These are phyloP conservation scores for Caenorhabditis parvicauda DNA, from an alignment of 2,888 invertebrate genomes.

Conservation along the genomic window DNA sequence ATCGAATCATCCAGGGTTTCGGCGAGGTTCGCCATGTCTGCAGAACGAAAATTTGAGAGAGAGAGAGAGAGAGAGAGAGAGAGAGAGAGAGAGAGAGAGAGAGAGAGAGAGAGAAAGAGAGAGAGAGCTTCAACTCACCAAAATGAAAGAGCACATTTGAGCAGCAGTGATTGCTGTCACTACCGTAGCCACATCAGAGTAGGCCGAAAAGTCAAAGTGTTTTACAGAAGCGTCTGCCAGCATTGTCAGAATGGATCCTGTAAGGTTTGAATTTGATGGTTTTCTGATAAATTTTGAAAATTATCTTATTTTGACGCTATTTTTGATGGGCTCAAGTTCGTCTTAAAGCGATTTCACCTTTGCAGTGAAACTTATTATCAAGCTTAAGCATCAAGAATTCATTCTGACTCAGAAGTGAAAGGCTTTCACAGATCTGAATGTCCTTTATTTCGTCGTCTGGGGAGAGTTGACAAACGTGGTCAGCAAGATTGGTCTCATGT, in stretches of 20 bases:
- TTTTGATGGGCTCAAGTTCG: no score
- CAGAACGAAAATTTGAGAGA: not conserved
- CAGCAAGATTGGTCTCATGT: no score
- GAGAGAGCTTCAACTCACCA: no score
- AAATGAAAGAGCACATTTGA: constrained; percentile 27
- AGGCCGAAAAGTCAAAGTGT: constrained; percentile 27
- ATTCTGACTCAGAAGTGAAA: no score
- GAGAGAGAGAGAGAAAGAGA: no score
- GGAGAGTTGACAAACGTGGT: no score
- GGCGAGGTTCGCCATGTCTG: constrained; percentile 11
- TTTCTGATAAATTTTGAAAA: not conserved
- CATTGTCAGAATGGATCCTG: constrained; percentile 16
- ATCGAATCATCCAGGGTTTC: constrained; percentile 31
- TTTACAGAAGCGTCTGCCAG: constrained; percentile 9
- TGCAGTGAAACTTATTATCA: no score
- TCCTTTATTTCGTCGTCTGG: no score
- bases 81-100: not conserved
- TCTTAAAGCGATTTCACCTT: no score
- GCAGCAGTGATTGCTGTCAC: constrained; percentile 22
- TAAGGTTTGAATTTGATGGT: not conserved
- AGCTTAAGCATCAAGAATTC: no score
- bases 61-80: not conserved
- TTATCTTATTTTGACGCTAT: not conserved
- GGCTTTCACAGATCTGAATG: no score
- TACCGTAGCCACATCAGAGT: constrained; percentile 24